Conservation (phyloP, 1,140 invertebrate genomes). For the Pantala flavescens region DNA sequence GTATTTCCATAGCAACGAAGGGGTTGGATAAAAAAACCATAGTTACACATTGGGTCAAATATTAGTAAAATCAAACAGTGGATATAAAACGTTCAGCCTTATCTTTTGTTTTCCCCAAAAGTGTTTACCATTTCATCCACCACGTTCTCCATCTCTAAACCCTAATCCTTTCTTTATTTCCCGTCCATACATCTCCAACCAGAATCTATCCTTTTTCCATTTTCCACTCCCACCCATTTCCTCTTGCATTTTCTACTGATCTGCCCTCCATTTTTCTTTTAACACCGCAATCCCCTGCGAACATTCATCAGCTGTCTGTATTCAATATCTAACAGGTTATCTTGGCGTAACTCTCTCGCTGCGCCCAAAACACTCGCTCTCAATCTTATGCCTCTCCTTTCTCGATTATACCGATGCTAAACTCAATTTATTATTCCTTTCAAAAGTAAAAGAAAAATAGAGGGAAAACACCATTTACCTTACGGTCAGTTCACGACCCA, state of each 20-base stretch:
- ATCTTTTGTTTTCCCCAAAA: no score
- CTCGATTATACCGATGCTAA: background rate
- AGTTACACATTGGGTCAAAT: no score
- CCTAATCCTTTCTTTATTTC: background rate
- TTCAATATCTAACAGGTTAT: constrained; percentile 7
- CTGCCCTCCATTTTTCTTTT: background rate
- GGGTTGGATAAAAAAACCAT: no score
- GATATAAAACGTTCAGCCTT: no score
- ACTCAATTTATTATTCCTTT: background rate
- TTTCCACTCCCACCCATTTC: background rate
- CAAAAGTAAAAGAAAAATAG: background rate
- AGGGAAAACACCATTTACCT: no score
- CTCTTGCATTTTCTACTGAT: background rate
- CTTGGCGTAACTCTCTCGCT: background rate
- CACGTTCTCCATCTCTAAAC: background rate
- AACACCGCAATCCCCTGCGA: background rate
- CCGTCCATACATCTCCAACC: no score
- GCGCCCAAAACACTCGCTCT: background rate
- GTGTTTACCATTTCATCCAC: background rate
- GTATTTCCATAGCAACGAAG: no score
- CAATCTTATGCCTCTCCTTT: background rate
- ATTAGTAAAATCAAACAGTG: no score
- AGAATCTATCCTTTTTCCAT: background rate
- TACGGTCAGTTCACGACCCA: no score
- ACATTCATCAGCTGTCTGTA: constrained; percentile 5